Evolutionary conservation across 2,797 vertebrate genomes (phyloP).

Genomic region (Masticophis lateralis): DNA sequence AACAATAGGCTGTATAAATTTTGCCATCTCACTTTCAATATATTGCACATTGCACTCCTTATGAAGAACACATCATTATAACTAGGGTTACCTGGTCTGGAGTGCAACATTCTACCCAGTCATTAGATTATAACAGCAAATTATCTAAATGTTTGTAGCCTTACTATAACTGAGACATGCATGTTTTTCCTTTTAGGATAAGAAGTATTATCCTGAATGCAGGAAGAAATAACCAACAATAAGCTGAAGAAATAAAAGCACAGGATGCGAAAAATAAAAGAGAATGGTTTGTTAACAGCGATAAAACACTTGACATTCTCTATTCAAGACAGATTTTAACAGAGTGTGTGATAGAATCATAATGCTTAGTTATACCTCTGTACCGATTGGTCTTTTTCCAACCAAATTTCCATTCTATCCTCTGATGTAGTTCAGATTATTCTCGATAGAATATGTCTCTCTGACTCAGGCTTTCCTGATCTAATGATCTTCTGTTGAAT

Average conservation of each 20-base stretch:
- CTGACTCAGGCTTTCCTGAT: not conserved
- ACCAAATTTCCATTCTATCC: not conserved
- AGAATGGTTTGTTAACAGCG: not conserved
- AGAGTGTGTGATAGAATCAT: not conserved
- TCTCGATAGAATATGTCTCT: not conserved
- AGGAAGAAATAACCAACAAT: not conserved
- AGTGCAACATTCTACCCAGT: not conserved
- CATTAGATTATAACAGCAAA: not conserved
- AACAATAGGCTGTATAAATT: not conserved
- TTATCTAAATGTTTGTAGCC: not conserved
- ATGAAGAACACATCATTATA: not conserved
- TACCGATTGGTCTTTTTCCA: not conserved
- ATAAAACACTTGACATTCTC: not conserved
- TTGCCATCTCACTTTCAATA: slow-evolving; percentile 27
- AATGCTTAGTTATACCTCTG: not conserved
- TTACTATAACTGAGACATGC: not conserved
- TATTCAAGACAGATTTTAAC: not conserved
- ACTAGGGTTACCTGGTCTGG: not conserved
- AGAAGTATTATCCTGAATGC: not conserved
- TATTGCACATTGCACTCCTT: not conserved
- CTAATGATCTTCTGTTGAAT: too few species aligned
- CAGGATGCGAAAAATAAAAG: not conserved
- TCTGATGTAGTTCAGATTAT: not conserved
- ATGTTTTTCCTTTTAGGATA: not conserved
- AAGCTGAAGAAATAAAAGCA: not conserved